These are phyloP conservation scores for Chrysemys picta DNA, from an alignment of 2,113 vertebrate species.

Conservation along the genomic window DNA sequence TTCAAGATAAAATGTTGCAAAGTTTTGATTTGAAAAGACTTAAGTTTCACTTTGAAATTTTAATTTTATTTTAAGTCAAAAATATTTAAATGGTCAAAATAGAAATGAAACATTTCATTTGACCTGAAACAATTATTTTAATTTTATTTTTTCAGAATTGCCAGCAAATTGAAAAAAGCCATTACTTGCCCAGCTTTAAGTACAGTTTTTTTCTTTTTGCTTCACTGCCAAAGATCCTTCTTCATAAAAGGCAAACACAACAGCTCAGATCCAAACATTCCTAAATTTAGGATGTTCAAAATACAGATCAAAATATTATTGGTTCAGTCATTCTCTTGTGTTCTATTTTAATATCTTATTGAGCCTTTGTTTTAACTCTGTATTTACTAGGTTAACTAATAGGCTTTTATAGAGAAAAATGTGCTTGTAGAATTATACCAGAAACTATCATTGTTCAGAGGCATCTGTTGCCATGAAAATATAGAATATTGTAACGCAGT, in stretches of 20 bases:
- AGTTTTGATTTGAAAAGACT: no score
- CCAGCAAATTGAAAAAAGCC: no score
- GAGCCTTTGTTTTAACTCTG: not conserved
- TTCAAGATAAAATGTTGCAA: no score
- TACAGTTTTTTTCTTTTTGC: not conserved
- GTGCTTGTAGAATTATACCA: not conserved
- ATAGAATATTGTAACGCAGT: fast-evolving
- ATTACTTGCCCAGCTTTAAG: not conserved
- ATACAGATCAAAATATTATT: not conserved
- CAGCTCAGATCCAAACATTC: not conserved
- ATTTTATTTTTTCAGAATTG: no score
- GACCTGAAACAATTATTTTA: no score
- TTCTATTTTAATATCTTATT: not conserved
- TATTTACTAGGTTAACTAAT: not conserved
- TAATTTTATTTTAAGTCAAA: no score
- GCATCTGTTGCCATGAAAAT: not conserved
- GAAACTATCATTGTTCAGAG: not conserved
- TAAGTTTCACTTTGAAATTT: no score
- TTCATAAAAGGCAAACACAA: not conserved
- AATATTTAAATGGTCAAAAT: no score
- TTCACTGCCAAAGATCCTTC: not conserved
- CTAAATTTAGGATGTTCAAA: not conserved
- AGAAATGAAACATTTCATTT: no score
- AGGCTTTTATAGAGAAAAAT: not conserved
- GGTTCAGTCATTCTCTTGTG: fast-evolving